Percentiles rank a stretch among this genome's conserved stretches.
phyloP scores from a whole-genome alignment of 2,797 vertebrate genomes.

The Mormyrops attenuatus region DNA sequence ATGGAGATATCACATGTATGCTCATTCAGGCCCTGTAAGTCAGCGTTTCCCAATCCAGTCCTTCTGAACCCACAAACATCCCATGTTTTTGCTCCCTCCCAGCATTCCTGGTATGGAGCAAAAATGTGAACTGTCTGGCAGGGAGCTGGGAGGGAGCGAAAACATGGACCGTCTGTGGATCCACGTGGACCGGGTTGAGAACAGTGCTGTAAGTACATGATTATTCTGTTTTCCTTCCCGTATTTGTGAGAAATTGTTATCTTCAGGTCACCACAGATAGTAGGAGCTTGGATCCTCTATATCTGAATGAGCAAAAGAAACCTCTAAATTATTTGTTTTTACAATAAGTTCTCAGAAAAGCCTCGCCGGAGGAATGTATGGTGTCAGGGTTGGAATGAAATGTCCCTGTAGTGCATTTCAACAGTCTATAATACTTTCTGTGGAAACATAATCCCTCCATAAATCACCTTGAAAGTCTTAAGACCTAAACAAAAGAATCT shows the following conservation, averaged over 20 bases:
- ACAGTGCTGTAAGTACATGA: not conserved
- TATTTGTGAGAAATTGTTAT: not conserved
- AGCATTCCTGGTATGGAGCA: not conserved
- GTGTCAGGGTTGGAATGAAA: not conserved
- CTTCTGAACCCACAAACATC: not conserved
- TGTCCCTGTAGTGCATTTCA: not conserved
- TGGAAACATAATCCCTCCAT: slow-evolving; percentile 4
- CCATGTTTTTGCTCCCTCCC: not conserved
- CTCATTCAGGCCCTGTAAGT: not conserved
- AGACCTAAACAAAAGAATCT: not conserved
- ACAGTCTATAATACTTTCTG: not conserved
- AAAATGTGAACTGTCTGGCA: not conserved
- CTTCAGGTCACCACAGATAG: not conserved
- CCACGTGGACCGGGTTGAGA: not conserved
- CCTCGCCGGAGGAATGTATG: not conserved
- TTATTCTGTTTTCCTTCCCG: not conserved
- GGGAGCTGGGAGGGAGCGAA: not conserved
- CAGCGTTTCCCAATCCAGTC: not conserved
- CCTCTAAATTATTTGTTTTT: not conserved
- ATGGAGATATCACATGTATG: not conserved
- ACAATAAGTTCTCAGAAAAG: not conserved
- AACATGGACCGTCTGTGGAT: not conserved
- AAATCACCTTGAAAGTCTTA: not conserved
- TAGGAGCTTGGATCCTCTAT: not conserved
- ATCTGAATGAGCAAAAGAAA: not conserved